phyloP scores from a whole-genome alignment of 2,113 vertebrate species.

The Istiophorus platypterus region DNA sequence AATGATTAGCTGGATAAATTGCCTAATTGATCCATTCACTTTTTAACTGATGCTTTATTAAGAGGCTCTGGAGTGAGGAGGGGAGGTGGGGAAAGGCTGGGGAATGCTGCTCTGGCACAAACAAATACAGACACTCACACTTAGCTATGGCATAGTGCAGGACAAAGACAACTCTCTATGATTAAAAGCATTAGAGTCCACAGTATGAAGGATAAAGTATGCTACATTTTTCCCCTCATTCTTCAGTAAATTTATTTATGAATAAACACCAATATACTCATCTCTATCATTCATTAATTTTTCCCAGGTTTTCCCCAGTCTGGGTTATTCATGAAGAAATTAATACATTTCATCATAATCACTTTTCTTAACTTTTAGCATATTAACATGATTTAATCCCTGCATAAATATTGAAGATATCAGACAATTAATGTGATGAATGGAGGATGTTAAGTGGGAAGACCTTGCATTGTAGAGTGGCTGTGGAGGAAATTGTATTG shows the following conservation, averaged over 20 bases:
- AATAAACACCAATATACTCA: conserved; percentile 45
- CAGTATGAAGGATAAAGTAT: not conserved
- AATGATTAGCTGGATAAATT: conserved; percentile 82
- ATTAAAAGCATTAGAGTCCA: conserved; percentile 21
- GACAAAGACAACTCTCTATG: conserved; percentile 30
- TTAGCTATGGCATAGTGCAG: too few species aligned
- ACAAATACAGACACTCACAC: conserved; percentile 37
- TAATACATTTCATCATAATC: conserved; percentile 67
- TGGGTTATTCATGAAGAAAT: conserved; percentile 55
- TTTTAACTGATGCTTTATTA: conserved; percentile 82
- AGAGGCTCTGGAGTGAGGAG: conserved; percentile 64
- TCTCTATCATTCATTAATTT: conserved; percentile 54
- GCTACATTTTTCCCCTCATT: not conserved
- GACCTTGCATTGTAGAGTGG: conserved; percentile 39
- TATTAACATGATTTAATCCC: conserved; percentile 70
- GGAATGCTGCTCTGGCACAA: conserved; percentile 27
- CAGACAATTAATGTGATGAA: conserved; percentile 63
- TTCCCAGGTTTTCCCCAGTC: conserved; percentile 18
- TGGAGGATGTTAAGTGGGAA: conserved; percentile 41
- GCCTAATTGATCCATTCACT: conserved; percentile 86
- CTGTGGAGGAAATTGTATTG: not conserved
- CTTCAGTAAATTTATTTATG: conserved; percentile 21
- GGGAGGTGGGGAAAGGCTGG: conserved; percentile 41
- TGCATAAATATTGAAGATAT: conserved; percentile 67
- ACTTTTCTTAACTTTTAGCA: conserved; percentile 64